Evolutionary conservation across 2,113 vertebrate species (phyloP).

Genomic region (Sylvia atricapilla): DNA sequence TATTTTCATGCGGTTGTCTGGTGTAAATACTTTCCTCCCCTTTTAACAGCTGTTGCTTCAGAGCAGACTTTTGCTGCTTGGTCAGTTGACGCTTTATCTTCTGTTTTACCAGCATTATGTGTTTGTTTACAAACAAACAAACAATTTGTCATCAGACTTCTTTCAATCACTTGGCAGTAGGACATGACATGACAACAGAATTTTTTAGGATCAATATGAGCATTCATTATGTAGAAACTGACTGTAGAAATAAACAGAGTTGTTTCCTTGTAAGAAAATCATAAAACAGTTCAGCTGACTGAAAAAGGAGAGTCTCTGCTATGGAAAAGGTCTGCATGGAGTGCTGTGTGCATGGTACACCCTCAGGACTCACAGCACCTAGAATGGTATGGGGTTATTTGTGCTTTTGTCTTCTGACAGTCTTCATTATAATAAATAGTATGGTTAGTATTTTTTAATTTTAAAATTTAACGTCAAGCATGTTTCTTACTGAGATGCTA

Average conservation of each 20-base stretch:
- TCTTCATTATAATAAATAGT: not conserved
- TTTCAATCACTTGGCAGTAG: not conserved
- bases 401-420: not conserved
- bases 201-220: not conserved
- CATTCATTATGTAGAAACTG: not conserved
- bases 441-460: not conserved
- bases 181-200: rapidly evolving
- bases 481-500: not conserved
- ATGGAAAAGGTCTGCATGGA: not conserved
- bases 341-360: not conserved
- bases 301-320: not conserved
- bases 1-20: slow-evolving; percentile 86
- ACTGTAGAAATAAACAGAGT: not conserved
- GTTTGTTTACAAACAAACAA: slow-evolving; percentile 82
- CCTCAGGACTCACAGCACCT: not conserved
- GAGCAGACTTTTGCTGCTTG: slow-evolving; percentile 86
- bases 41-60: slow-evolving; percentile 86
- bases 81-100: slow-evolving; percentile 89
- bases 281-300: not conserved
- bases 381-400: not conserved
- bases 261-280: not conserved
- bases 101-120: slow-evolving; percentile 86
- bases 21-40: slow-evolving; percentile 93
- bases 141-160: not conserved
- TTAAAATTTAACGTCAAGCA: not conserved